A percentile compares a stretch with the other conserved stretches of the same genome.
Conservation (phyloP, 2,797 vertebrate genomes). For the Xiphorhynchus erythropygius region DNA sequence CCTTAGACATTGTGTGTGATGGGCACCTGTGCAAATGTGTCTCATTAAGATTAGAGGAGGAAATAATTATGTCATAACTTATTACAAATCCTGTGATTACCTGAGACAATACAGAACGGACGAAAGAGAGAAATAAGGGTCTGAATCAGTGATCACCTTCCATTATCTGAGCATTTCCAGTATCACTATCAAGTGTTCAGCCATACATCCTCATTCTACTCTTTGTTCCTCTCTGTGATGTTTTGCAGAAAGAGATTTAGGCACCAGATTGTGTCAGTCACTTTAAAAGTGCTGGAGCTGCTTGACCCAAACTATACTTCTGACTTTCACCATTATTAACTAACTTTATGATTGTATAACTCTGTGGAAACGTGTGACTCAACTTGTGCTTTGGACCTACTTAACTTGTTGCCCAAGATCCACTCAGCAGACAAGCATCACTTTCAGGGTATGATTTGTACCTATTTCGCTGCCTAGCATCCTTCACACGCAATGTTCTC, state of each 20-base stretch:
- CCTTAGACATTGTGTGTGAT: not conserved
- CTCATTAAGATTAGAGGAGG: not conserved
- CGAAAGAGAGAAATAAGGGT: not conserved
- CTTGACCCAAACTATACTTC: not conserved
- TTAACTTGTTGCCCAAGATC: constrained; percentile 7
- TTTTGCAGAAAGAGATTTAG: not conserved
- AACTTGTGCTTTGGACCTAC: constrained; percentile 39
- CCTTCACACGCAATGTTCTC: not conserved
- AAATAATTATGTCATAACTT: not conserved
- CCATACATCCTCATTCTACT: not conserved
- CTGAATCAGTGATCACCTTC: not conserved
- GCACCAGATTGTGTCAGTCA: not conserved
- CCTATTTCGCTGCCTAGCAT: not conserved
- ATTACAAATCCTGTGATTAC: not conserved
- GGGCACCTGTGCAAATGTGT: not conserved
- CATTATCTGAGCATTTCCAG: not conserved
- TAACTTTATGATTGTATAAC: not conserved
- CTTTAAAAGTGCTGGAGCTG: not conserved
- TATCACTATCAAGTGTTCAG: not conserved
- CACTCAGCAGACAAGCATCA: not conserved
- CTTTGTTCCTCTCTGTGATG: not conserved
- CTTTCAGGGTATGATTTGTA: not conserved
- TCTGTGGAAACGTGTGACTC: not conserved
- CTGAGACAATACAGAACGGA: not conserved
- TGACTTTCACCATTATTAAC: not conserved